Evolutionary conservation across 1,140 invertebrate genomes (phyloP).

Genomic region (Caerostris extrusa): DNA sequence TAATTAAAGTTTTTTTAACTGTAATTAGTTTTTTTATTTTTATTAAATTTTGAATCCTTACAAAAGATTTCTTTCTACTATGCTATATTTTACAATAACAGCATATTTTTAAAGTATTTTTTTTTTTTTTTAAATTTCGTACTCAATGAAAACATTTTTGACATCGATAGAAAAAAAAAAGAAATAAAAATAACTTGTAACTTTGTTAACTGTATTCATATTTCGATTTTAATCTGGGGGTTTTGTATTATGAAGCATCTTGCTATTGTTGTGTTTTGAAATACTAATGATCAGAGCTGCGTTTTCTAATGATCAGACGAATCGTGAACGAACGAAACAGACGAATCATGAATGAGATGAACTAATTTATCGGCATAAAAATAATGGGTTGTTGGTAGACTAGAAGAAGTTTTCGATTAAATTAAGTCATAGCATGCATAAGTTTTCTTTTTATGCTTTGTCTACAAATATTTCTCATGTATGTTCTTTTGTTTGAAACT

Average conservation of each 20-base stretch:
- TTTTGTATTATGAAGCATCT: conserved; percentile 3
- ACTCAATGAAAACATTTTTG: no score
- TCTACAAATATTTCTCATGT: not conserved
- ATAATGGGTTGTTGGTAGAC: not conserved
- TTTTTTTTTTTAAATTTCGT: no score
- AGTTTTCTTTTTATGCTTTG: not conserved
- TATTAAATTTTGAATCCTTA: no score
- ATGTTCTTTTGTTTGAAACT: not conserved
- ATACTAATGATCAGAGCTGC: not conserved
- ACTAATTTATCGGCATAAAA: conserved; percentile 23
- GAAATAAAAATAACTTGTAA: no score
- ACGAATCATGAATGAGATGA: not conserved
- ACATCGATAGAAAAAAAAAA: no score
- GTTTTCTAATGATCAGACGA: not conserved
- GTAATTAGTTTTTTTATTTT: no score
- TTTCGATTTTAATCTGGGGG: conserved; percentile 20
- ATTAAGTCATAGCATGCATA: not conserved
- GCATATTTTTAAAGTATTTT: no score
- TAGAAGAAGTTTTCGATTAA: not conserved
- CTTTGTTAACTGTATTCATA: not conserved
- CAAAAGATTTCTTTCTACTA: no score
- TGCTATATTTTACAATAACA: no score
- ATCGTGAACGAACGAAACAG: not conserved
- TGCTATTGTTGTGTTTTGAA: not conserved
- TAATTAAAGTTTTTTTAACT: no score